Evolutionary conservation across 2,888 invertebrate species (phyloP).

Genomic region (Trissolcus brochymenae): DNA sequence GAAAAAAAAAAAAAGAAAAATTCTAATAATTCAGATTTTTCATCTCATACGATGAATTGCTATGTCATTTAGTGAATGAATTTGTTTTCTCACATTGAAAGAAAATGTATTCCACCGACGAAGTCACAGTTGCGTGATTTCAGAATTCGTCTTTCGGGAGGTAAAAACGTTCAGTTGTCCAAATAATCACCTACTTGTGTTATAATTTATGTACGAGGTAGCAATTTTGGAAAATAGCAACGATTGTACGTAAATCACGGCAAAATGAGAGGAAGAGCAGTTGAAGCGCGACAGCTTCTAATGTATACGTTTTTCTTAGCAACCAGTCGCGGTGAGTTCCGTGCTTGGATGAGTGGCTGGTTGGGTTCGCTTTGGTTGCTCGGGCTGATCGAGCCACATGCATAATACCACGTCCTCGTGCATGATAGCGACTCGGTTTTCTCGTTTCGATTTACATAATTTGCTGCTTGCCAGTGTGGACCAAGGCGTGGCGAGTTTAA

Average conservation of each 20-base stretch:
- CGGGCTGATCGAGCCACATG: constrained; percentile 59
- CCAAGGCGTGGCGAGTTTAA: constrained; percentile 24
- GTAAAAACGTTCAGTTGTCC: not conserved
- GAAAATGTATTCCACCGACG: too few relatives aligned
- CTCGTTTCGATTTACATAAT: constrained; percentile 68
- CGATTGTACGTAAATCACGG: constrained; percentile 56
- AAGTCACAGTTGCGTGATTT: too few relatives aligned
- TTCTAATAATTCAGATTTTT: too few relatives aligned
- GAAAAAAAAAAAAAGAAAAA: too few relatives aligned
- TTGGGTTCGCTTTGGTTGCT: constrained; percentile 43
- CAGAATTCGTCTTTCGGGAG: not conserved
- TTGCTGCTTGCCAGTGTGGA: constrained; percentile 57
- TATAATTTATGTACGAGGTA: constrained; percentile 6
- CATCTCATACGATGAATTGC: too few relatives aligned
- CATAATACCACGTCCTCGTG: constrained; percentile 60
- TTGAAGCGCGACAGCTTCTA: constrained; percentile 49
- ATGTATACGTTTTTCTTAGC: constrained; percentile 52
- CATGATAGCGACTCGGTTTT: constrained; percentile 64
- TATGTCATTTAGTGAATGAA: too few relatives aligned
- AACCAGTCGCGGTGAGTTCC: constrained; percentile 30
- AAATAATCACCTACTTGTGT: constrained; percentile 9
- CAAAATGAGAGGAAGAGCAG: constrained; percentile 39
- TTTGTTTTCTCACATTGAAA: too few relatives aligned
- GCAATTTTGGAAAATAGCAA: constrained; percentile 16
- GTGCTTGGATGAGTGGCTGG: constrained; percentile 41